These are phyloP conservation scores for Nycteola revayana DNA, from an alignment of 2,888 invertebrate species.

Conservation along the genomic window DNA sequence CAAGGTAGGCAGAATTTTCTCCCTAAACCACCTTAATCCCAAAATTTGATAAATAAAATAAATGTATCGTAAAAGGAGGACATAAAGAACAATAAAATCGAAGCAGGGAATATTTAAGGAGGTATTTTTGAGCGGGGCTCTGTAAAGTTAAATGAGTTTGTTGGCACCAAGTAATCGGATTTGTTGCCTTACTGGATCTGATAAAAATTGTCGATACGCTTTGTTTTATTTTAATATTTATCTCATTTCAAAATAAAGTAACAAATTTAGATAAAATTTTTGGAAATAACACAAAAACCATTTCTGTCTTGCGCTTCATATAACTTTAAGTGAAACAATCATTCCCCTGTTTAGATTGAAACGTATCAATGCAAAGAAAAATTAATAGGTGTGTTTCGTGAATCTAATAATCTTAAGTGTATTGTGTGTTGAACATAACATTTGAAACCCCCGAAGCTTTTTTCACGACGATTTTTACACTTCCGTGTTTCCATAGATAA, in stretches of 20 bases:
- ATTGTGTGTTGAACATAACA: conserved; percentile 48
- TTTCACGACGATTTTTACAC: conserved; percentile 79
- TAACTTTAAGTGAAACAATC: no score
- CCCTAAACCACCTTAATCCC: conserved; percentile 45
- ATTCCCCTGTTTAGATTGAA: no score
- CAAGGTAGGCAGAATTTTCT: no score
- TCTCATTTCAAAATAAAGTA: no score
- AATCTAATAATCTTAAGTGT: conserved; percentile 72
- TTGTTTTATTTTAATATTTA: conserved; percentile 33
- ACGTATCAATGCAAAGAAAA: conserved; percentile 15
- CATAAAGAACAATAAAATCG: conserved; percentile 70
- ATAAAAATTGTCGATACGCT: conserved; percentile 61
- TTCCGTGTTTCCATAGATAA: conserved; percentile 80
- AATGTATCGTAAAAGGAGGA: conserved; percentile 68
- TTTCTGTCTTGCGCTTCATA: no score
- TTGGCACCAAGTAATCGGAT: conserved; percentile 64
- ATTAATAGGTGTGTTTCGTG: conserved; percentile 16
- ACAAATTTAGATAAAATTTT: no score
- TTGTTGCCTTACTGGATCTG: conserved; percentile 67
- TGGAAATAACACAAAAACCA: no score
- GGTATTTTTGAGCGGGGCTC: conserved; percentile 64
- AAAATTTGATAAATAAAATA: conserved; percentile 65
- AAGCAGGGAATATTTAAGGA: conserved; percentile 64
- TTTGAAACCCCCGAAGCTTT: conserved; percentile 54
- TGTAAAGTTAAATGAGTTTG: conserved; percentile 80